These are phyloP conservation scores for Ammodytes marinus DNA, from an alignment of 2,113 vertebrate species.

Conservation along the genomic window DNA sequence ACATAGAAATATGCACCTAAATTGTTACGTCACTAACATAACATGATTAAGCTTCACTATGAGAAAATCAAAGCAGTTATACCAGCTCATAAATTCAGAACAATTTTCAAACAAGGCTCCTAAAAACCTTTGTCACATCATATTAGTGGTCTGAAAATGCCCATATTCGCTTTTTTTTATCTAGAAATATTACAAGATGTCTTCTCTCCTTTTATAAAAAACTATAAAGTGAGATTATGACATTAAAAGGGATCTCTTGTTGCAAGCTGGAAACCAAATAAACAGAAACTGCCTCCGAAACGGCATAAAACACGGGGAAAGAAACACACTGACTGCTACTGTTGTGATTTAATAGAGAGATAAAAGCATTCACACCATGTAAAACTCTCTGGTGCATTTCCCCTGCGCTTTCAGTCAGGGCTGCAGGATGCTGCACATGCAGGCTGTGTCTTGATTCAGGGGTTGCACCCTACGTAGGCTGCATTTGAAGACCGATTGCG, in stretches of 20 bases:
- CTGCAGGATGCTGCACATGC: conserved; percentile 27
- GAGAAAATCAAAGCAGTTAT: no score
- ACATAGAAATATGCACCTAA: no score
- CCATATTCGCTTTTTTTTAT: conserved; percentile 32
- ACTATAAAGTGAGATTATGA: conserved; percentile 34
- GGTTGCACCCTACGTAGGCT: no score
- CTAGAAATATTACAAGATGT: conserved; percentile 49
- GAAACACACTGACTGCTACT: conserved; percentile 28
- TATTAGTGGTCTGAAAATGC: neutral
- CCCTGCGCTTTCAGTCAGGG: conserved; percentile 50
- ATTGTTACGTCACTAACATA: no score
- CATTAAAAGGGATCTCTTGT: conserved; percentile 31
- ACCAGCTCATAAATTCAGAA: no score
- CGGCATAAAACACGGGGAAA: conserved; percentile 25
- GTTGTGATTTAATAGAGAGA: conserved; percentile 62
- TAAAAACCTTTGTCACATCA: no score
- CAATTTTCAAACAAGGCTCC: no score
- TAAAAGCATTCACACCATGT: conserved; percentile 67
- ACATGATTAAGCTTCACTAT: no score
- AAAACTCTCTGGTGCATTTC: conserved; percentile 58
- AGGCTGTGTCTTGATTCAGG: no score
- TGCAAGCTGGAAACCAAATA: conserved; percentile 52
- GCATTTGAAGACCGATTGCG: no score
- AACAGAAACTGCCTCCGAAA: conserved; percentile 41
- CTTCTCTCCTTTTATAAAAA: conserved; percentile 9